phyloP scores from a whole-genome alignment of 2,797 vertebrate genomes.

The Rhinella marina region DNA sequence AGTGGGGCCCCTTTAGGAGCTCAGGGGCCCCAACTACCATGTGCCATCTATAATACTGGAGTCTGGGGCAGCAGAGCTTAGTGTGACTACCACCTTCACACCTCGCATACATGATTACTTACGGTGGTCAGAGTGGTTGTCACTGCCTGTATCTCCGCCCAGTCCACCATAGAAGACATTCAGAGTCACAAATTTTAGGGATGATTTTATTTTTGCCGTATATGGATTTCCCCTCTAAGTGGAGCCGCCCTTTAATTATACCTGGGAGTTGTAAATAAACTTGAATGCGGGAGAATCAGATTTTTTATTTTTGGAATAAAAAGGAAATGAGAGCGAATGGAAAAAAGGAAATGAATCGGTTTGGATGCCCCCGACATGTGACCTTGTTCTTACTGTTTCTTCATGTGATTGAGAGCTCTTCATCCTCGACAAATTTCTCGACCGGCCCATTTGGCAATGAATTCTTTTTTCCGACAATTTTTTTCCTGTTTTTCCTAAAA shows the following conservation, averaged over 20 bases:
- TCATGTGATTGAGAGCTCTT: conserved; percentile 6
- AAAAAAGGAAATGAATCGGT: neutral
- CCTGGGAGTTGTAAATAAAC: neutral
- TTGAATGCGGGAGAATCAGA: neutral
- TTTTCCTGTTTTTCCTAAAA: neutral
- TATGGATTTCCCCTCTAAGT: neutral
- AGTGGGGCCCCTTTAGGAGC: too few relatives aligned
- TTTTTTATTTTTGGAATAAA: neutral
- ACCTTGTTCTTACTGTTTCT: conserved; percentile 3
- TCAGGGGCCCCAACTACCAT: too few relatives aligned
- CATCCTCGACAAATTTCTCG: neutral
- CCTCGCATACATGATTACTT: too few relatives aligned
- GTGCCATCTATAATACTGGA: too few relatives aligned
- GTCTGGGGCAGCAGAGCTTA: too few relatives aligned
- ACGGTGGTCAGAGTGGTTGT: neutral
- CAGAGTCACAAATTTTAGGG: too few relatives aligned
- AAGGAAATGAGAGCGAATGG: neutral
- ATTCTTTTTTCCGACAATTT: conserved; percentile 30
- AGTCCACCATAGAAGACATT: too few relatives aligned
- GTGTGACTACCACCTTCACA: too few relatives aligned
- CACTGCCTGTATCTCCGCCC: too few relatives aligned
- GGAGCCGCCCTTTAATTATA: neutral
- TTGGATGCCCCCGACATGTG: conserved; percentile 6
- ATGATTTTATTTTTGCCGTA: neutral
- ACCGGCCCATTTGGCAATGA: conserved; percentile 13